Evolutionary conservation across 2,888 invertebrate species (phyloP).

Genomic region (Dioctria rufipes): DNA sequence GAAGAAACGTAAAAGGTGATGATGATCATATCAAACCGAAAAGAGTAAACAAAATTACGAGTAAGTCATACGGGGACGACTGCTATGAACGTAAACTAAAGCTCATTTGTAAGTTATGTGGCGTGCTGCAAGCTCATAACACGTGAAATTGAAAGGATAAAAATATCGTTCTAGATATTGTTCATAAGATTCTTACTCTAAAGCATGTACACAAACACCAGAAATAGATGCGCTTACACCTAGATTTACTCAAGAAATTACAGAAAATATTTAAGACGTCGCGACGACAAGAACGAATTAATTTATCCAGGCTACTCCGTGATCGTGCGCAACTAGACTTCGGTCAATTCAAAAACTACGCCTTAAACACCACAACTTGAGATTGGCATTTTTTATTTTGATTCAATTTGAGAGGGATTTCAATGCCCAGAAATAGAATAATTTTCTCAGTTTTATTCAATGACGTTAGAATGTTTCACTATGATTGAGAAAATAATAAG

Average conservation of each 20-base stretch:
- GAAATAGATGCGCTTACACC: too few species aligned
- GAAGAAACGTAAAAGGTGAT: slow-evolving; percentile 6
- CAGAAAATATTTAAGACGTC: too few species aligned
- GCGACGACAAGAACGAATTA: too few species aligned
- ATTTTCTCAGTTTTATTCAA: background rate
- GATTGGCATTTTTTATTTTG: too few species aligned
- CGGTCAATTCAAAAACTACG: background rate
- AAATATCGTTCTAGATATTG: background rate
- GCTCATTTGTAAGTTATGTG: background rate
- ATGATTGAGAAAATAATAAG: too few species aligned
- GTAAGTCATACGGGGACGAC: background rate
- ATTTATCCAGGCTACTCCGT: too few species aligned
- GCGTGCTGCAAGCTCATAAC: slow-evolving; percentile 1
- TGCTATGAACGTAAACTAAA: background rate
- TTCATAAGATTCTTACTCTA: background rate
- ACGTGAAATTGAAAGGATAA: slow-evolving; percentile 7
- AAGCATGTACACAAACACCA: background rate
- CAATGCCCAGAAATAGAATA: background rate
- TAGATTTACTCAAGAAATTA: too few species aligned
- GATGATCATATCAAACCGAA: slow-evolving; percentile 3
- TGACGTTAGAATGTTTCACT: too few species aligned
- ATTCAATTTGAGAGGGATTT: background rate
- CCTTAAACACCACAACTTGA: background rate
- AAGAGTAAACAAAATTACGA: background rate
- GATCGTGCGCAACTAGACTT: too few species aligned